A percentile compares a stretch with the other conserved stretches of the same genome.
Conservation (phyloP, 2,888 invertebrate genomes). For the Plutella xylostella region DNA sequence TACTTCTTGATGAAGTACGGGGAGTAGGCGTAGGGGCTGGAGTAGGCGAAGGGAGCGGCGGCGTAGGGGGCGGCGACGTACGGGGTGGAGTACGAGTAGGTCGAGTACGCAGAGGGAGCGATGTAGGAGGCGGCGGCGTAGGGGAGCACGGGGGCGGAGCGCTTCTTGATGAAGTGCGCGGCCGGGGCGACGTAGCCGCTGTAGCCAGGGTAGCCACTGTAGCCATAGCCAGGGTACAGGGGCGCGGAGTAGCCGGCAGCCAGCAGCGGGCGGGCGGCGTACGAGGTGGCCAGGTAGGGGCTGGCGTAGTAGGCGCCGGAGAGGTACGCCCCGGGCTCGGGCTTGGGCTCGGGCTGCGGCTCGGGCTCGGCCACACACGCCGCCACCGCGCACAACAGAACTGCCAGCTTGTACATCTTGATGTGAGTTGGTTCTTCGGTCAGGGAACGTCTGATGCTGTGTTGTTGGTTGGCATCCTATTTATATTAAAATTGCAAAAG, state of each 20-base stretch:
- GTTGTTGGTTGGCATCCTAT: constrained; percentile 31
- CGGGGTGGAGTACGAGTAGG: constrained; percentile 33
- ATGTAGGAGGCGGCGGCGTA: constrained; percentile 25
- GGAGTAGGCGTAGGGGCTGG: constrained; percentile 20
- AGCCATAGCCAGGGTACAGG: constrained; percentile 19
- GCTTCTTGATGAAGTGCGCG: constrained; percentile 41
- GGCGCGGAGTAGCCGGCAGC: constrained; percentile 17
- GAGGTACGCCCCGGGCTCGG: constrained; percentile 30
- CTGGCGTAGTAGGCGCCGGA: constrained; percentile 15
- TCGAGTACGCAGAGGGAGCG: constrained; percentile 32
- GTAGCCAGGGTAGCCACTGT: constrained; percentile 28
- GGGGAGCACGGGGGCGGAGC: constrained; percentile 31
- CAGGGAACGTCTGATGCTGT: constrained; percentile 44
- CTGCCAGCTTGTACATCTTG: constrained; percentile 66
- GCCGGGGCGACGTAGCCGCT: constrained; percentile 17
- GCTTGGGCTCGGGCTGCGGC: too few species aligned
- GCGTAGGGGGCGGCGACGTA: constrained; percentile 28
- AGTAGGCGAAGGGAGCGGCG: constrained; percentile 20
- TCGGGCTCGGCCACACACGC: constrained; percentile 41
- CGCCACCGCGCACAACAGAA: constrained; percentile 72
- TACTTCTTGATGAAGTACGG: too few species aligned
- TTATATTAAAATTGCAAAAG: constrained; percentile 44
- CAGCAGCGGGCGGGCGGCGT: background rate
- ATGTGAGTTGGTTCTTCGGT: constrained; percentile 53
- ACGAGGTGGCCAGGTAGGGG: constrained; percentile 25